phyloP scores from a whole-genome alignment of 2,113 vertebrate genomes.

The Uria lomvia region DNA sequence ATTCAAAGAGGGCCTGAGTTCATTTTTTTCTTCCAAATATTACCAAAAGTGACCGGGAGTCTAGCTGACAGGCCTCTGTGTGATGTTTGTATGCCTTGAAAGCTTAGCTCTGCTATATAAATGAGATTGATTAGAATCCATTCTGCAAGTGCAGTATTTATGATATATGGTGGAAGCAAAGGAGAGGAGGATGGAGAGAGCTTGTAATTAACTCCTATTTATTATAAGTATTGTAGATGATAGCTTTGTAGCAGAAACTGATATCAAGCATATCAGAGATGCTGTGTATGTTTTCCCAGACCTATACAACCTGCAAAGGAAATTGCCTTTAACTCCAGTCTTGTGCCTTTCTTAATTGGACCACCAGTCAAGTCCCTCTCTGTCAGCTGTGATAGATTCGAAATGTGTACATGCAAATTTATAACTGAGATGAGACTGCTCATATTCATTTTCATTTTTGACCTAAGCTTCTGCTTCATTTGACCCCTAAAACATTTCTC shows the following conservation, averaged over 20 bases:
- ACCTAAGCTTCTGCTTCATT: not conserved
- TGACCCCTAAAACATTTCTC: not conserved
- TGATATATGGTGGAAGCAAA: not conserved
- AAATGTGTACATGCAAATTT: not conserved
- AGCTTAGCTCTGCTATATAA: not conserved
- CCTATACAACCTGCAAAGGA: not conserved
- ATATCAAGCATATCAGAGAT: not conserved
- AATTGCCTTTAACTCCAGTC: not conserved
- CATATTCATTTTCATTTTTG: not conserved
- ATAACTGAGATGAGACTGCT: not conserved
- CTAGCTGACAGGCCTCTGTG: not conserved
- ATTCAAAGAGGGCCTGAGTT: not conserved
- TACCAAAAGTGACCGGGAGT: not conserved
- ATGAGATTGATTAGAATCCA: not conserved
- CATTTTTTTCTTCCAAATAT: not conserved
- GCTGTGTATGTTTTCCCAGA: not conserved
- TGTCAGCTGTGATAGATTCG: not conserved
- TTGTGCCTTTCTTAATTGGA: not conserved
- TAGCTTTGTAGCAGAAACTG: not conserved
- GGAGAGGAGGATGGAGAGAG: not conserved
- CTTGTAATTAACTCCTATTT: not conserved
- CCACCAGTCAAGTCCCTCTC: not conserved
- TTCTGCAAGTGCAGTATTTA: not conserved
- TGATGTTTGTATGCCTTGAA: not conserved
- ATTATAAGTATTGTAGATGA: not conserved